Evolutionary conservation across 1,140 invertebrate species (phyloP), one percentile per base, ranked within the genome.

Genomic region (Hyposmocoma kahamanoa): DNA sequence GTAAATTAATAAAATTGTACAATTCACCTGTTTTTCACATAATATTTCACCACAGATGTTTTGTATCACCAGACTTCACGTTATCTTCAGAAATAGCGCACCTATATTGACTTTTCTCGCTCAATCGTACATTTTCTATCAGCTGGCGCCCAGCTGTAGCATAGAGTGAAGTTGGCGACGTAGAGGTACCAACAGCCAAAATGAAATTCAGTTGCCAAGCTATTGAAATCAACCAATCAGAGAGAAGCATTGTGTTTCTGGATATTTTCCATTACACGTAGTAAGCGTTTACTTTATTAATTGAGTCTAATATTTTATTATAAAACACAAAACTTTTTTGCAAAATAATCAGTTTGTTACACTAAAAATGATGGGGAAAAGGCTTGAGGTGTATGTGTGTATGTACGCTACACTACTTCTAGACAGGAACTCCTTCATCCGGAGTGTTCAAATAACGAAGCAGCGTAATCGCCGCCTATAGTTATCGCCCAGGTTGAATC

Each of bases 71-170:
- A n/a, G n/a, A n/a, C 42, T 50, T 50, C 56, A 62, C 59, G 56
- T 67, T 61, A 63, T 67, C 58, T 58, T 51, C 34, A 47, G 57
- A 67, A 69, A 56, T 57, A 59, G 46, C 60, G 54, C 55, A 58
- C 52, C 47, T 60, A 62, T 69, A 78, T 72, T 77, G 71, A 77
- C 75, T 79, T 81, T 79, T 72, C 56, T 69, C 59, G 62, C 60
- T 67, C 58, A 64, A 71, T 67, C 55, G 62, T 68, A n/a, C n/a
- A n/a, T 72, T 73, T 80, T 64, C 69, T 76, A 80, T 83, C 82
- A 85, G 82, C 82, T 85, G 82, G 72, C 68, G 62, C 62, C 67
- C 82, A 85, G 82, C 82, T 85, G 82, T 72, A 71, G 46, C 62
- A 34, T 47, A 34, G 59, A 45, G 50, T 77, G 79, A 85, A 83